Percentiles rank a stretch among this genome's conserved stretches.
These are phyloP conservation scores for Odontamblyopus rebecca DNA, from an alignment of 2,797 vertebrate species.

Conservation along the genomic window DNA sequence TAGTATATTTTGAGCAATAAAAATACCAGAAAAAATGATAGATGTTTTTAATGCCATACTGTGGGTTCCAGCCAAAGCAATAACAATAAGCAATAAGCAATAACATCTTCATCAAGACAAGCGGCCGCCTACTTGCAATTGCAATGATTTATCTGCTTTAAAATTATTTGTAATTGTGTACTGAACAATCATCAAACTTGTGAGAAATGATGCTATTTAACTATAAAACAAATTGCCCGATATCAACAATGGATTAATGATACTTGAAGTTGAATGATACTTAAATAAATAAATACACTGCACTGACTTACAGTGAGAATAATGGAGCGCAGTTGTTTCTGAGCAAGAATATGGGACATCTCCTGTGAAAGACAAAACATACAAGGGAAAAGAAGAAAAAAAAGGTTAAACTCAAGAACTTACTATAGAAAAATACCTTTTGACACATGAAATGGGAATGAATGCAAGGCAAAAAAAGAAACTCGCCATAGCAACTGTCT, in stretches of 20 bases:
- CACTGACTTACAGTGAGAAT: slow-evolving; percentile 90
- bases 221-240: background rate
- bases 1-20: too few species aligned
- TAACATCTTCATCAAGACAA: too few species aligned
- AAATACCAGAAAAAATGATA: too few species aligned
- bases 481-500: slow-evolving; percentile 27
- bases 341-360: slow-evolving; percentile 96
- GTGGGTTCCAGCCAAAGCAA: too few species aligned
- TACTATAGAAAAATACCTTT: slow-evolving; percentile 8
- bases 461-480: slow-evolving; percentile 35
- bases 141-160: background rate
- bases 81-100: too few species aligned
- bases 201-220: too few species aligned
- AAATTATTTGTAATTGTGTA: background rate
- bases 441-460: slow-evolving; percentile 27
- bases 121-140: background rate
- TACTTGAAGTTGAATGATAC: background rate
- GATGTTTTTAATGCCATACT: too few species aligned
- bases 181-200: background rate
- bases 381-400: slow-evolving; percentile 13
- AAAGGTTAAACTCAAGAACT: slow-evolving; percentile 23
- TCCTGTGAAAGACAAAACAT: slow-evolving; percentile 76
- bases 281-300: background rate
- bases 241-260: background rate
- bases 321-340: slow-evolving; percentile 95